A percentile compares a stretch with the other conserved stretches of the same genome.
phyloP scores from a whole-genome alignment of 2,888 invertebrate species.

The Penaeus monodon region DNA sequence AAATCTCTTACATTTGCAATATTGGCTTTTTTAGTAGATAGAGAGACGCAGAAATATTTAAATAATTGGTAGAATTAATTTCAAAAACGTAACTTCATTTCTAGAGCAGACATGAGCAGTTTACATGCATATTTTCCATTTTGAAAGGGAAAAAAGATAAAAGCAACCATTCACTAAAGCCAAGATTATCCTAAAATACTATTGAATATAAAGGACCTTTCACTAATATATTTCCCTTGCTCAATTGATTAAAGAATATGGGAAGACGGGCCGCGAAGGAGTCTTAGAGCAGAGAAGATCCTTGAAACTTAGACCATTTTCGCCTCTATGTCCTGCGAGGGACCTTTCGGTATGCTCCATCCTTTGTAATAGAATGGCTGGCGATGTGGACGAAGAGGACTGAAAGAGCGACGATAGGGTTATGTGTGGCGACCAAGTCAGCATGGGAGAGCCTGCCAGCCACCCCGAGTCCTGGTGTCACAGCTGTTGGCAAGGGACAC shows the following conservation, averaged over 20 bases:
- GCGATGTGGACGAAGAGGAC: conserved; percentile 27
- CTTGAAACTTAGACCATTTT: not conserved
- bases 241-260: conserved; percentile 51
- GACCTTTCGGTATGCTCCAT: conserved; percentile 34
- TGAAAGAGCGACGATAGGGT: conserved; percentile 45
- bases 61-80: too few relatives aligned
- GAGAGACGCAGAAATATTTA: not conserved
- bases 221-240: conserved; percentile 34
- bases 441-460: conserved; percentile 34
- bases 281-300: conserved; percentile 22
- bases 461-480: conserved; percentile 28
- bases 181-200: not conserved
- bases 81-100: not conserved
- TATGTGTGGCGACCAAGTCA: conserved; percentile 45
- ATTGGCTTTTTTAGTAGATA: not conserved
- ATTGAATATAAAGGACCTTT: conserved; percentile 4
- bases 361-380: conserved; percentile 54
- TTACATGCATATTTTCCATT: not conserved
- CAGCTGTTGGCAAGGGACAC: conserved; percentile 42
- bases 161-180: too few relatives aligned
- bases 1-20: conserved; percentile 23
- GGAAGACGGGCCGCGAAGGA: conserved; percentile 28
- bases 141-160: too few relatives aligned
- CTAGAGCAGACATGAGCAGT: not conserved
- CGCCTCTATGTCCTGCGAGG: conserved; percentile 35